Evolutionary conservation across 1,140 invertebrate genomes (phyloP).

Genomic region (Notospermus geniculatus): DNA sequence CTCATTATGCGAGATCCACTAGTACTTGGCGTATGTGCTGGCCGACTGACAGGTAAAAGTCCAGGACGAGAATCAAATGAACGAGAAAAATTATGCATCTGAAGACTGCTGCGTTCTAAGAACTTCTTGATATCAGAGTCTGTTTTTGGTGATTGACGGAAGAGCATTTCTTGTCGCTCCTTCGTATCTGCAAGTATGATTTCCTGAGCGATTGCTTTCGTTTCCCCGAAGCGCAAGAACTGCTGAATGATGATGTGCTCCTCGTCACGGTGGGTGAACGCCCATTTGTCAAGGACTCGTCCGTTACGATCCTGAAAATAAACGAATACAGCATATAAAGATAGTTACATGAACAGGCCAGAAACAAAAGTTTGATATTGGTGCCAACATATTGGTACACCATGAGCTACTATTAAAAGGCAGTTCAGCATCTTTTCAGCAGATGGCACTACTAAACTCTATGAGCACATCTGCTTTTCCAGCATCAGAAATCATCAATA

Average conservation of each 20-base stretch:
- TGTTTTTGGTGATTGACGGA: conserved; percentile 43
- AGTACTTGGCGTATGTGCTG: neutral
- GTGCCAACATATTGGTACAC: too few relatives aligned
- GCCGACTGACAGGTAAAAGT: neutral
- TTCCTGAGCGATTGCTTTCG: conserved; percentile 76
- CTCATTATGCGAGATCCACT: neutral
- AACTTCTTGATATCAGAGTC: conserved; percentile 64
- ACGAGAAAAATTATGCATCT: conserved; percentile 48
- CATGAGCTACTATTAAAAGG: too few relatives aligned
- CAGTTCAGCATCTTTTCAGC: too few relatives aligned
- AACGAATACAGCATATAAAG: conserved; percentile 13
- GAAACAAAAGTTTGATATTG: too few relatives aligned
- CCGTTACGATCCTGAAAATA: conserved; percentile 62
- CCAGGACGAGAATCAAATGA: conserved; percentile 30
- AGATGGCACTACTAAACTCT: too few relatives aligned
- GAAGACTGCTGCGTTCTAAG: conserved; percentile 57
- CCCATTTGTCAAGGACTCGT: conserved; percentile 75
- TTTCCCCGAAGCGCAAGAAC: conserved; percentile 81
- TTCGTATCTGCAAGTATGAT: conserved; percentile 67
- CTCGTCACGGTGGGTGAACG: conserved; percentile 77
- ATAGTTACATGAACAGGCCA: too few relatives aligned
- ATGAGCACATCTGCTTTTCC: too few relatives aligned
- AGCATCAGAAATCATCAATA: too few relatives aligned
- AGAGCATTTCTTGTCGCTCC: conserved; percentile 48
- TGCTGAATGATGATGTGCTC: conserved; percentile 82